Percentiles rank a stretch among this genome's conserved stretches.
Evolutionary conservation across 2,113 vertebrate species (phyloP).

Genomic region (Takifugu bimaculatus): DNA sequence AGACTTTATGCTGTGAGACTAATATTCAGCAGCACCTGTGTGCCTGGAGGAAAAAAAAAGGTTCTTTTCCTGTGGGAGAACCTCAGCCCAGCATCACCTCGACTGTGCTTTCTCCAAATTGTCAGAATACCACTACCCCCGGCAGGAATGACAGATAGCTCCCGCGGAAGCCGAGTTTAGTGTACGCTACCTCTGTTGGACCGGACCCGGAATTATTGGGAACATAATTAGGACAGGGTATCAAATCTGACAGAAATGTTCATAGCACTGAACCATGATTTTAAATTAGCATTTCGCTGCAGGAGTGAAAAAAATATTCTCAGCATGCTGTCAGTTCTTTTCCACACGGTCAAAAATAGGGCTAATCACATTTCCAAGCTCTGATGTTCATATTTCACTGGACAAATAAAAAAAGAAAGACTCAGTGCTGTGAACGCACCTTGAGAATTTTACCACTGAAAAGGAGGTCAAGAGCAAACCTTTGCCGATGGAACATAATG

Average conservation of each 20-base stretch:
- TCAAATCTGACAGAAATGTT: not conserved
- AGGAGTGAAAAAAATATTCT: not conserved
- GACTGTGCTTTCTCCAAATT: constrained; percentile 39
- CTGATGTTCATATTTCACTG: not conserved
- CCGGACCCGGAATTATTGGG: constrained; percentile 18
- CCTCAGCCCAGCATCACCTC: constrained; percentile 36
- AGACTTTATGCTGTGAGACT: constrained; percentile 47
- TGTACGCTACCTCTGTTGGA: constrained; percentile 27
- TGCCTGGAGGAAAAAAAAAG: constrained; percentile 36
- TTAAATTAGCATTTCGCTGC: not conserved
- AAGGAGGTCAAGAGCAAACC: not conserved
- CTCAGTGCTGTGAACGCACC: not conserved
- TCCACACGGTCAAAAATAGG: not conserved
- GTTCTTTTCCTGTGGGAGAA: constrained; percentile 33
- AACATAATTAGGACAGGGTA: constrained; percentile 13
- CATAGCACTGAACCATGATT: not conserved
- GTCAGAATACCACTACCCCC: constrained; percentile 18
- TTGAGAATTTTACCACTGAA: not conserved
- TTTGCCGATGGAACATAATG: too few species aligned
- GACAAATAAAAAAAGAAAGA: not conserved
- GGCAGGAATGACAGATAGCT: constrained; percentile 19
- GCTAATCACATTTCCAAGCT: not conserved
- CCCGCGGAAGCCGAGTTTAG: constrained; percentile 16
- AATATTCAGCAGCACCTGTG: constrained; percentile 65
- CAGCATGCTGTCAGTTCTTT: too few species aligned